Percentiles rank a stretch among this genome's conserved stretches.
Evolutionary conservation across 2,888 invertebrate species (phyloP).

Genomic region (Argyresthia goedartella): DNA sequence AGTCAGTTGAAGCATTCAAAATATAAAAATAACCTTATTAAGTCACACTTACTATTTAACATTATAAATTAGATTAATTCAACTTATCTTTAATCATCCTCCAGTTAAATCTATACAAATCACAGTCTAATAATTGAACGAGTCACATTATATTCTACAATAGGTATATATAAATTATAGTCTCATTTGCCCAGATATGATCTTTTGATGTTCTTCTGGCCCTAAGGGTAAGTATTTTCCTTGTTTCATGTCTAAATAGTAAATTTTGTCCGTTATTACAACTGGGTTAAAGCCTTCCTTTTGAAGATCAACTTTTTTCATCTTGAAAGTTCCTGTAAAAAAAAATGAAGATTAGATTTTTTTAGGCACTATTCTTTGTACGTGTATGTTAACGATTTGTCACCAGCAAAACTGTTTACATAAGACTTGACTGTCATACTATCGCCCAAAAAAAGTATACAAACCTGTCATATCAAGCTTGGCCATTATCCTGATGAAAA

Average conservation of each 20-base stretch:
- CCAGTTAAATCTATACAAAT: too few relatives aligned
- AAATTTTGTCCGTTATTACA: slow-evolving; percentile 80
- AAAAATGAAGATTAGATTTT: slow-evolving; percentile 4
- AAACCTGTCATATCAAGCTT: slow-evolving; percentile 93
- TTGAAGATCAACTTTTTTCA: slow-evolving; percentile 93
- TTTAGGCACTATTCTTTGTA: background rate
- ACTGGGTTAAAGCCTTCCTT: slow-evolving; percentile 89
- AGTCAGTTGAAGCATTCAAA: too few relatives aligned
- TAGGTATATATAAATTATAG: slow-evolving; percentile 38
- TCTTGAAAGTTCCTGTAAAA: slow-evolving; percentile 91
- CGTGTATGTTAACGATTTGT: background rate
- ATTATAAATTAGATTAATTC: too few relatives aligned
- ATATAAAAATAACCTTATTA: too few relatives aligned
- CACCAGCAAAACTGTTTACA: background rate
- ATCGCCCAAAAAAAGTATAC: slow-evolving; percentile 13
- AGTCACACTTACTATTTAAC: too few relatives aligned
- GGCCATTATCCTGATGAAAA: slow-evolving; percentile 87
- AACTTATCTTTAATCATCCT: too few relatives aligned
- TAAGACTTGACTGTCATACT: too few relatives aligned
- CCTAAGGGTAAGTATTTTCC: slow-evolving; percentile 82
- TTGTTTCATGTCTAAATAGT: slow-evolving; percentile 77
- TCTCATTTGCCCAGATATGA: slow-evolving; percentile 81
- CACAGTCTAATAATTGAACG: too few relatives aligned
- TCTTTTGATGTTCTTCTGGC: slow-evolving; percentile 79
- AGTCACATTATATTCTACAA: too few relatives aligned